These are phyloP conservation scores for Glossophaga mutica DNA, from an alignment of 2,797 vertebrate species.

Conservation along the genomic window DNA sequence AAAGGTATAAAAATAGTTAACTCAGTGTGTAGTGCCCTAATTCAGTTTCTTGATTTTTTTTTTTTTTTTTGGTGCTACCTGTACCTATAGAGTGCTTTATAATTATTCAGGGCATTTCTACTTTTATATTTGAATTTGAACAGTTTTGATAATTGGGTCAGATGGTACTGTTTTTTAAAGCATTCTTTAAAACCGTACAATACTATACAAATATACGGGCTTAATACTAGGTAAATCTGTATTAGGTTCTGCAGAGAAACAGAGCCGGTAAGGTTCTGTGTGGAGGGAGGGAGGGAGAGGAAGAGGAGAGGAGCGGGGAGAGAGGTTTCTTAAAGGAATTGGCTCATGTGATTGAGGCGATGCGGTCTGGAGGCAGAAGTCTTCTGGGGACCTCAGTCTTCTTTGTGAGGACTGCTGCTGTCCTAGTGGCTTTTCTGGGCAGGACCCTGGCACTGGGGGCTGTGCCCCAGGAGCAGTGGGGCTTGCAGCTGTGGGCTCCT, in stretches of 20 bases:
- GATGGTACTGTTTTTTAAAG: background rate
- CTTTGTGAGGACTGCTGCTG: background rate
- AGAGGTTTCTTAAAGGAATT: background rate
- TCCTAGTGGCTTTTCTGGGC: background rate
- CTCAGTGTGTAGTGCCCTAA: background rate
- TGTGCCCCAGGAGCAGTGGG: background rate
- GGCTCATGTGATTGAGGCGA: background rate
- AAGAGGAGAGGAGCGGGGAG: background rate
- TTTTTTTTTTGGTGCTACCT: background rate
- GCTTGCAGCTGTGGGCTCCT: background rate
- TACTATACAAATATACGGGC: background rate
- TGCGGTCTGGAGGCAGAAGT: background rate
- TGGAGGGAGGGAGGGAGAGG: background rate
- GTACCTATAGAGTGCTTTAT: background rate
- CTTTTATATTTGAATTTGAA: conserved; percentile 22
- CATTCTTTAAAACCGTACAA: background rate
- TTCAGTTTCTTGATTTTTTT: background rate
- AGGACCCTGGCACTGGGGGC: background rate
- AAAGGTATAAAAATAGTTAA: background rate
- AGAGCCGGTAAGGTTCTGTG: background rate
- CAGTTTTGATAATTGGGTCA: background rate
- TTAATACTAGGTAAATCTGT: background rate
- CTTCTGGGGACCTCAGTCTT: background rate
- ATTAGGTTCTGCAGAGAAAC: background rate
- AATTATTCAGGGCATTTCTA: conserved; percentile 4